Evolutionary conservation across 2,797 vertebrate species (phyloP).

Genomic region (Rhinoraja longicauda): DNA sequence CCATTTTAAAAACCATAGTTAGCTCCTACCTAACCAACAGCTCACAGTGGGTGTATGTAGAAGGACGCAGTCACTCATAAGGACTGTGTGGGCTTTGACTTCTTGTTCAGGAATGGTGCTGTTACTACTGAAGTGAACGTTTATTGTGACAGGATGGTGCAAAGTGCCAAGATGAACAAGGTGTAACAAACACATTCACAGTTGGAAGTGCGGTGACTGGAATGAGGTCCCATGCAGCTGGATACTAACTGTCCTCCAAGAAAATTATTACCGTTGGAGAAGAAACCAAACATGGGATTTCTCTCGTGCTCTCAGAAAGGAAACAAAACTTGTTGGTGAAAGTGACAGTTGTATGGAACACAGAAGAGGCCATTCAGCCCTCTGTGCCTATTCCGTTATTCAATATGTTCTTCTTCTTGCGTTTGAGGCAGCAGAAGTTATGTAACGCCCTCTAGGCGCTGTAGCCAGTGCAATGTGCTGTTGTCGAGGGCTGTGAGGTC

Average conservation of each 20-base stretch:
- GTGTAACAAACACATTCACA: background rate
- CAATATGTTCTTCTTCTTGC: too few relatives aligned
- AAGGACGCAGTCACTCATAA: background rate
- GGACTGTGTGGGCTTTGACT: background rate
- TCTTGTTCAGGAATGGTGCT: background rate
- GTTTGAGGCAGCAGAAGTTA: too few relatives aligned
- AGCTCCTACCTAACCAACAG: conserved; percentile 10
- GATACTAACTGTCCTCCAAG: background rate
- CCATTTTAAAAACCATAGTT: background rate
- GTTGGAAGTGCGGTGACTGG: background rate
- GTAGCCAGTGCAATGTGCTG: too few relatives aligned
- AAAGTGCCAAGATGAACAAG: background rate
- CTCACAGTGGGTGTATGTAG: background rate
- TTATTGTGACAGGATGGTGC: background rate
- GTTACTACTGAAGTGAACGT: background rate
- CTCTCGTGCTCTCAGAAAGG: background rate
- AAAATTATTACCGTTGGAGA: too few relatives aligned
- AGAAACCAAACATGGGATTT: background rate
- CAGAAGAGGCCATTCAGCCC: background rate
- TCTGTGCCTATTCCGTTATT: too few relatives aligned
- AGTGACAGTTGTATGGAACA: background rate
- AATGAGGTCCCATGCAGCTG: background rate
- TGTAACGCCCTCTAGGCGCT: too few relatives aligned
- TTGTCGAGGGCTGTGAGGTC: too few relatives aligned
- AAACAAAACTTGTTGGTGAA: background rate